Evolutionary conservation across 2,888 invertebrate genomes (phyloP).

Genomic region (Protonemura montana): DNA sequence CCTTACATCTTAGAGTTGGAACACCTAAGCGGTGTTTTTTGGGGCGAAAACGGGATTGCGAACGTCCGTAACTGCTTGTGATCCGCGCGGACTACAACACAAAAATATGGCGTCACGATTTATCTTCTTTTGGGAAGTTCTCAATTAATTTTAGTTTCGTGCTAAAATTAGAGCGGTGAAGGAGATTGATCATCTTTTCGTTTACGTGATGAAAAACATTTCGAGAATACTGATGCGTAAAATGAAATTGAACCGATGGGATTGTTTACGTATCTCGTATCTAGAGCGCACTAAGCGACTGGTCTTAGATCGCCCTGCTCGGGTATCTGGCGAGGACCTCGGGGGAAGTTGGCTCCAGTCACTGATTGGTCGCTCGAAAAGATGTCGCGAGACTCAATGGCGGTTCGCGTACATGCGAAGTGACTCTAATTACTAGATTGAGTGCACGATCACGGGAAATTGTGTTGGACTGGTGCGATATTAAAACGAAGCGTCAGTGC

Average conservation of each 20-base stretch:
- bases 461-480: no score
- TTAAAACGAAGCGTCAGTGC: no score
- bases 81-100: background rate
- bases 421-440: no score
- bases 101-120: background rate
- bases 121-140: background rate
- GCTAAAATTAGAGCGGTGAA: slow-evolving; percentile 18
- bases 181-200: slow-evolving; percentile 28
- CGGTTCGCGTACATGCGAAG: no score
- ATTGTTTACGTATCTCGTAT: background rate
- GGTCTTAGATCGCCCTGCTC: background rate
- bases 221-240: slow-evolving; percentile 28
- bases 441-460: no score
- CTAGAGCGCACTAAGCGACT: no score
- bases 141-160: slow-evolving; percentile 30
- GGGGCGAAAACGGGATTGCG: background rate
- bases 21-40: no score
- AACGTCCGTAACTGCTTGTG: background rate
- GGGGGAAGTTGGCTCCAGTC: background rate
- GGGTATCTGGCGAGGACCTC: background rate
- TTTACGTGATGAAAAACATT: slow-evolving; percentile 31
- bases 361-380: no score
- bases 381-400: no score
- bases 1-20: background rate
- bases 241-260: slow-evolving; percentile 14